A percentile compares a stretch with the other conserved stretches of the same genome.
Evolutionary conservation across 2,888 invertebrate genomes (phyloP).

Genomic region (Leuctra nigra): DNA sequence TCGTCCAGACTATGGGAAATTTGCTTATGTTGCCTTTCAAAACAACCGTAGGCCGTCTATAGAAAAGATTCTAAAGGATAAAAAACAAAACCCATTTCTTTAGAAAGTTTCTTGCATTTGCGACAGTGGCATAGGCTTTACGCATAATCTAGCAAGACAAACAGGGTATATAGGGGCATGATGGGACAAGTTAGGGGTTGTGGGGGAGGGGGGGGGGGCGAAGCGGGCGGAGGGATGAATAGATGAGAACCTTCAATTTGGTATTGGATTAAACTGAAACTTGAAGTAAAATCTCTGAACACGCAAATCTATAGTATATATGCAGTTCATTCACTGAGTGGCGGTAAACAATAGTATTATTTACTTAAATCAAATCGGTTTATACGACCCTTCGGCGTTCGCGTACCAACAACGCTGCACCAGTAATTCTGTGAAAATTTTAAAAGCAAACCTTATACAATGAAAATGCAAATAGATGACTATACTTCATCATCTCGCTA

Average conservation of each 20-base stretch:
- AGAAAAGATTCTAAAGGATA: neutral
- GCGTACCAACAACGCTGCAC: too few species aligned
- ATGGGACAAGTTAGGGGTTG: neutral
- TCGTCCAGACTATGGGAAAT: too few species aligned
- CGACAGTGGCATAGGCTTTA: conserved; percentile 11
- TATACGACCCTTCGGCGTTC: neutral
- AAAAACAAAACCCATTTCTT: conserved; percentile 1
- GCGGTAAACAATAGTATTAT: conserved; percentile 23
- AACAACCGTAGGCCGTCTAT: neutral
- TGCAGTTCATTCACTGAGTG: conserved; percentile 5
- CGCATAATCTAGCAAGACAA: conserved; percentile 26
- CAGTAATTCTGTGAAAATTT: too few species aligned
- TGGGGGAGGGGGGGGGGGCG: neutral
- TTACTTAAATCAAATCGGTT: conserved; percentile 18
- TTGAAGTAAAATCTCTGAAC: conserved; percentile 22
- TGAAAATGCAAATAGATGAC: conserved; percentile 6
- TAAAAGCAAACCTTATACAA: neutral
- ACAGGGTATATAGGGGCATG: conserved; percentile 17
- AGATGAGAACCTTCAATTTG: conserved; percentile 21
- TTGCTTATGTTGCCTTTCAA: neutral
- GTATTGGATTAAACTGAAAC: conserved; percentile 23
- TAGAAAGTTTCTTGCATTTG: conserved; percentile 6
- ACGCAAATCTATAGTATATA: conserved; percentile 20
- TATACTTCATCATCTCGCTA: too few species aligned
- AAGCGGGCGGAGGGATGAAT: conserved; percentile 13